Evolutionary conservation across 2,113 vertebrate genomes (phyloP).

Genomic region (Dipodomys merriami): DNA sequence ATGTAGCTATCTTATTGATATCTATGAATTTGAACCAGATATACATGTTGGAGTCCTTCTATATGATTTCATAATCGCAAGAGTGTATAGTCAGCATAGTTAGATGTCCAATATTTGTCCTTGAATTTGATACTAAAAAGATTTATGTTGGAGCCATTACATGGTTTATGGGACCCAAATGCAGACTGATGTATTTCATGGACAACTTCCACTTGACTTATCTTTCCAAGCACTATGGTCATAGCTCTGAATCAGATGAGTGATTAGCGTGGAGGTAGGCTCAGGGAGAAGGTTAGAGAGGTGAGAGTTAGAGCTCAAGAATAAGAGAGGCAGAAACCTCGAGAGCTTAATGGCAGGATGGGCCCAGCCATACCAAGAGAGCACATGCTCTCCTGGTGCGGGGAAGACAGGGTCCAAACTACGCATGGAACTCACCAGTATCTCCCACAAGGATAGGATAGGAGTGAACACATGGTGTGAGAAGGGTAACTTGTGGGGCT

Average conservation of each 20-base stretch:
- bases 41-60: background rate
- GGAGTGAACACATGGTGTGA: constrained; percentile 82
- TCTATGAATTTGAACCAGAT: background rate
- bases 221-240: background rate
- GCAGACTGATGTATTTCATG: no score
- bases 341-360: rapidly evolving
- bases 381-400: rapidly evolving
- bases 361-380: background rate
- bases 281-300: background rate
- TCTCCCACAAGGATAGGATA: constrained; percentile 84
- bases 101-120: background rate
- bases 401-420: background rate
- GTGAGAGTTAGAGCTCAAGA: background rate
- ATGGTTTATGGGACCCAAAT: rapidly evolving
- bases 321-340: rapidly evolving
- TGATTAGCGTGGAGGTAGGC: background rate
- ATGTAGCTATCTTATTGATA: background rate
- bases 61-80: background rate
- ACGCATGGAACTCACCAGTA: constrained; percentile 78
- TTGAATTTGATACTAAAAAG: rapidly evolving
- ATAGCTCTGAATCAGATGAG: background rate
- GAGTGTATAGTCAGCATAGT: rapidly evolving
- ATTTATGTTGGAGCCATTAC: rapidly evolving
- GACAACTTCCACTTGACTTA: background rate
- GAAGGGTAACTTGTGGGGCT: background rate